Base-by-base conservation (phyloP, 2,888 invertebrate species). In the Allolobophora icterica region DNA sequence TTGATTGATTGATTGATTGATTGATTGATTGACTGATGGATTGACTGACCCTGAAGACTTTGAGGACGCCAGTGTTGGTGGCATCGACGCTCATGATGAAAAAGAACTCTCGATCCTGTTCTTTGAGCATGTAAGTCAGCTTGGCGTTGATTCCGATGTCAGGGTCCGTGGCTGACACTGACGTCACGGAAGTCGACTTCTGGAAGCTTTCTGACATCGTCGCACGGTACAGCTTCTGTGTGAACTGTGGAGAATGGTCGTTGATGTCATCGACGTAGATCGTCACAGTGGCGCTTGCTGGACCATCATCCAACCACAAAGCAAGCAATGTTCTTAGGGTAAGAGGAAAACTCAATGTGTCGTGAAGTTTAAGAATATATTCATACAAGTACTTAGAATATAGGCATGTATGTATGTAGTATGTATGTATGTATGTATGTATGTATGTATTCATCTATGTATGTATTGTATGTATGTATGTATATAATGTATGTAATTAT, bases 71-170 rank as follows among this genome's bases (percentile, higher is more conserved):
- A 42, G 93, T 93, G 89, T 93, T 93, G 4, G 93, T 92, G 30
- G 92, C 92, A 34, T 92, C 91, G n/a, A 93, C 92, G 91, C 91
- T 92, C 58, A 71, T 92, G 19, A 93, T 92, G 45, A 83, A 90
- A 91, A 94, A 94, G 91, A 91, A 92, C 83, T 92, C 90, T 35
- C 94, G 92, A 92, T 94, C 93, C 35, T 93, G 92, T 42, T 92
- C 92, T 33, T 92, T 93, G 52, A 95, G 92, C 6, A 98, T 98
- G 95, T 99, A 99, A 93, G 98, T 97, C 91, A 99, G 96, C 93
- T 98, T 97, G 0, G 99, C 99, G 38, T 91, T 99, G 91, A 98
- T 93, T 89, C 94, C 94, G 19, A 94, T 93, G 92, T 95, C 95
- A 42, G 93, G 92, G 92, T 95, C 95, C 13, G 94, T 94, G 21